Evolutionary conservation across 2,888 invertebrate species (phyloP).

Genomic region (Hemithea aestivaria): DNA sequence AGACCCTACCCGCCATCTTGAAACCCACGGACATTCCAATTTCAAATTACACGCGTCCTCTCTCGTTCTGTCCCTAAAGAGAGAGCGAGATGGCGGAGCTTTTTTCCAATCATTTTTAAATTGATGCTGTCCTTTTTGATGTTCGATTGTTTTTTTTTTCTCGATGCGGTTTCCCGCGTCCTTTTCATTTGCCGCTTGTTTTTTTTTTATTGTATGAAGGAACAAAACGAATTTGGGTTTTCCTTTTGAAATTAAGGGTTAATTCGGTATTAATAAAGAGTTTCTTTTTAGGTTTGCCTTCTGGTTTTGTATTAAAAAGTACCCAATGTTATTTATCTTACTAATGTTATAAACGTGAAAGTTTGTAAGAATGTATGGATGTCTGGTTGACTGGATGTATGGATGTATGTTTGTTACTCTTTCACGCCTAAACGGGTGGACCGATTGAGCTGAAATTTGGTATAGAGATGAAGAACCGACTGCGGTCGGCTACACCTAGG

Average conservation of each 20-base stretch:
- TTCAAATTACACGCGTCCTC: constrained; percentile 26
- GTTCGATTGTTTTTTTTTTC: constrained; percentile 28
- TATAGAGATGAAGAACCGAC: no score
- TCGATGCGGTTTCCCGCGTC: constrained; percentile 20
- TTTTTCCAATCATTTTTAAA: constrained; percentile 34
- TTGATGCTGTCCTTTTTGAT: constrained; percentile 31
- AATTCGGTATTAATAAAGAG: constrained; percentile 6
- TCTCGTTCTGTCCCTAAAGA: constrained; percentile 19
- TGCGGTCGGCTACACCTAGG: no score
- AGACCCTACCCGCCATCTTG: constrained; percentile 32
- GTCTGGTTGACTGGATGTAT: no score
- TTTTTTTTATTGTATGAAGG: neutral
- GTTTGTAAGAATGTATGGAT: no score
- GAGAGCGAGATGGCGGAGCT: constrained; percentile 22
- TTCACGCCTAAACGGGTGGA: no score
- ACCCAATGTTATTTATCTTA: no score
- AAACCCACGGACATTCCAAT: constrained; percentile 31
- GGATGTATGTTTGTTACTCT: no score
- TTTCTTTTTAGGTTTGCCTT: no score
- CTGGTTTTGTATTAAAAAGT: no score
- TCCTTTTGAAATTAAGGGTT: neutral
- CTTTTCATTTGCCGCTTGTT: constrained; percentile 18
- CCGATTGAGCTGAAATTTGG: no score
- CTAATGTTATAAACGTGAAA: no score
- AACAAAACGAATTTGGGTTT: no score